Evolutionary conservation across 2,888 invertebrate species (phyloP).

Genomic region (Hesperia comma): DNA sequence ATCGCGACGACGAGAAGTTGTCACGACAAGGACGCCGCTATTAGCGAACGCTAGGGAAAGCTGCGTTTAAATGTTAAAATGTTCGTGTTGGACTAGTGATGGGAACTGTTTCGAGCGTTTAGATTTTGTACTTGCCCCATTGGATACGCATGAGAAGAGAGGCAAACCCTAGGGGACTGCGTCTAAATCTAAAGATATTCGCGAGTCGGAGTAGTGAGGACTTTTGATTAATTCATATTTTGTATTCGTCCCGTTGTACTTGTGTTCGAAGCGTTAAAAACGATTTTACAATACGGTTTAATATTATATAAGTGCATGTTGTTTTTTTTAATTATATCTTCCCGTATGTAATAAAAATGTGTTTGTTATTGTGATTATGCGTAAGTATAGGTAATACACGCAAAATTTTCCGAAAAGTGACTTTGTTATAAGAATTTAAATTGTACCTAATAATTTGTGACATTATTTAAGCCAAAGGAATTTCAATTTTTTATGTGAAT

Average conservation of each 20-base stretch:
- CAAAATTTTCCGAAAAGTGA: too few relatives aligned
- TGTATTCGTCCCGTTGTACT: conserved; percentile 2
- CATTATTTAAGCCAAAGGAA: too few relatives aligned
- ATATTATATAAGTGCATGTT: too few relatives aligned
- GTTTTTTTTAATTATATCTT: too few relatives aligned
- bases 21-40: conserved; percentile 88
- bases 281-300: too few relatives aligned
- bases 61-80: conserved; percentile 74
- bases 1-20: conserved; percentile 85
- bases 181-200: conserved; percentile 3
- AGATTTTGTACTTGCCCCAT: conserved; percentile 13
- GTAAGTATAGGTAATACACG: too few relatives aligned
- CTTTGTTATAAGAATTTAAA: too few relatives aligned
- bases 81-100: background rate
- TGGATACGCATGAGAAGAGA: background rate
- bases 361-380: too few relatives aligned
- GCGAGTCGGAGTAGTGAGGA: background rate
- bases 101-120: conserved; percentile 13
- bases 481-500: too few relatives aligned
- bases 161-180: background rate
- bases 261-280: background rate
- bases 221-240: background rate
- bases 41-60: conserved; percentile 87
- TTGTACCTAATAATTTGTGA: too few relatives aligned
- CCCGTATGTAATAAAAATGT: too few relatives aligned